A percentile compares a stretch with the other conserved stretches of the same genome.
phyloP scores from a whole-genome alignment of 1,140 invertebrate genomes.

The Megathymus violae region DNA sequence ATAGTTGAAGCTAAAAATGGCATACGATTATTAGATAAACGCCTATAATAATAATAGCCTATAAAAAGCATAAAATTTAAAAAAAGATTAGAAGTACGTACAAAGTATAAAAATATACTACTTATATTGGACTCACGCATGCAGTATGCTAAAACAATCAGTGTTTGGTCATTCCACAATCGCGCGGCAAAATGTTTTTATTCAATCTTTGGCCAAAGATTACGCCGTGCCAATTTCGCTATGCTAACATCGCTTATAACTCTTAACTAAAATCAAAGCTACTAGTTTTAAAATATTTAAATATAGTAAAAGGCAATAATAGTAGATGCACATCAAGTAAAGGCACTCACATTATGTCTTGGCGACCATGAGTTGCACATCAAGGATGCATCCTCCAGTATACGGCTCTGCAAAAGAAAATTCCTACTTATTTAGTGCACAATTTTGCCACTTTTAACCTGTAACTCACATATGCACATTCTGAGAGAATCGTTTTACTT shows the following conservation, averaged over 20 bases:
- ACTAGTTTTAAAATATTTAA: conserved; percentile 12
- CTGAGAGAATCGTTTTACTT: too few species aligned
- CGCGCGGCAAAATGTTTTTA: conserved; percentile 10
- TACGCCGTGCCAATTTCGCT: conserved; percentile 44
- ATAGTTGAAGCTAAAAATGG: too few species aligned
- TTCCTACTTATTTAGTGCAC: conserved; percentile 20
- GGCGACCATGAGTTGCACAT: conserved; percentile 95
- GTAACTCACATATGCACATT: too few species aligned
- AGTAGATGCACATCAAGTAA: conserved; percentile 5
- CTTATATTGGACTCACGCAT: background rate
- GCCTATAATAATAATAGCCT: too few species aligned
- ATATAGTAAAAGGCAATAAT: conserved; percentile 17
- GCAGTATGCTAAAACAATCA: background rate
- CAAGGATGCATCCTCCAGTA: conserved; percentile 93
- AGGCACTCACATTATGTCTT: conserved; percentile 91
- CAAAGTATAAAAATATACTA: background rate
- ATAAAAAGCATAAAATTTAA: too few species aligned
- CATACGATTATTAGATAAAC: too few species aligned
- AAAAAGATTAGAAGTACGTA: too few species aligned
- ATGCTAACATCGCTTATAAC: conserved; percentile 5
- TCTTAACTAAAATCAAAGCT: conserved; percentile 17
- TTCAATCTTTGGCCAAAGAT: conserved; percentile 60
- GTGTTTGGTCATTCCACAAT: conserved; percentile 6
- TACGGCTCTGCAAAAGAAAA: conserved; percentile 90
- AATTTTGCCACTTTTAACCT: conserved; percentile 24